Conservation (phyloP, 2,888 invertebrate genomes). For the Lasioglossum villosulum region DNA sequence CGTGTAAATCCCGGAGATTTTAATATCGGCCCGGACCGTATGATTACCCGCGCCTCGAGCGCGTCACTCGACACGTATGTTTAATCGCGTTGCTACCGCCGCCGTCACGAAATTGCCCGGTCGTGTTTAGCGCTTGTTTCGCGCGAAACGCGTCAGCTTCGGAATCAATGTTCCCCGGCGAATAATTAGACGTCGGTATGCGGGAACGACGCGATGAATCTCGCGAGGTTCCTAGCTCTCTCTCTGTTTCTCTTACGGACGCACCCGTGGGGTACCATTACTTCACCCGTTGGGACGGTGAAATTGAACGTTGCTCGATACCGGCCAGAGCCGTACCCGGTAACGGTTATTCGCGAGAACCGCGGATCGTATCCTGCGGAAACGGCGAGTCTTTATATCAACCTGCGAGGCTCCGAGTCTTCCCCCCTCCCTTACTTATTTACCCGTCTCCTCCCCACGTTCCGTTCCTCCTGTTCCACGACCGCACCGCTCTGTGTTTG, state of each 20-base stretch:
- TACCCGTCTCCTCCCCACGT: constrained; percentile 28
- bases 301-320: constrained; percentile 71
- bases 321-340: constrained; percentile 60
- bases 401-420: constrained; percentile 69
- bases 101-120: constrained; percentile 35
- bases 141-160: constrained; percentile 29
- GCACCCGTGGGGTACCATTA: constrained; percentile 65
- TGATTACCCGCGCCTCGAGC: constrained; percentile 31
- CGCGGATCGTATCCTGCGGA: constrained; percentile 79
- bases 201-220: constrained; percentile 51
- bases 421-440: constrained; percentile 58
- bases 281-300: constrained; percentile 54
- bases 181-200: constrained; percentile 66
- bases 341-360: constrained; percentile 74
- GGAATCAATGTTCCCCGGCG: constrained; percentile 29
- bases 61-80: constrained; percentile 18
- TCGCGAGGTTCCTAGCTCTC: constrained; percentile 34
- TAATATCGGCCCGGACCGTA: constrained; percentile 42
- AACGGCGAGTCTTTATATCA: constrained; percentile 76
- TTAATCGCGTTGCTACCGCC: constrained; percentile 20
- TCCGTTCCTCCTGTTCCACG: constrained; percentile 11
- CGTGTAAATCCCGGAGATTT: constrained; percentile 46
- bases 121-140: constrained; percentile 27
- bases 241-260: constrained; percentile 43
- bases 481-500: constrained; percentile 41